phyloP scores from a whole-genome alignment of 2,797 vertebrate genomes.

The Tenualosa thibaudeaui region DNA sequence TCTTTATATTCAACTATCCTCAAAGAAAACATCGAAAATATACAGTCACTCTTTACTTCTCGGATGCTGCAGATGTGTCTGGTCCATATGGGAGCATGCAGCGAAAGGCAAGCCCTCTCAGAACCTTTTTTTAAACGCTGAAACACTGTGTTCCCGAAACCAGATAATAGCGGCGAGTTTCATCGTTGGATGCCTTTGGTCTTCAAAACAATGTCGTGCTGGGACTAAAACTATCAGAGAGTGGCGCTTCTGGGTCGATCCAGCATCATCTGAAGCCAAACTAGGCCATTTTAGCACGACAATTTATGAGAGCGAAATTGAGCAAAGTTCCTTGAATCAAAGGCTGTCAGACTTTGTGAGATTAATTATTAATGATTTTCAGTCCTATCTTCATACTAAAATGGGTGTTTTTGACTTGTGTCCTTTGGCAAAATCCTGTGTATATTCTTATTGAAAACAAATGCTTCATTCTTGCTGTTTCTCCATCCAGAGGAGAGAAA shows the following conservation, averaged over 20 bases:
- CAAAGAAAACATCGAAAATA: not conserved
- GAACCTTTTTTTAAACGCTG: not conserved
- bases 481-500: not conserved
- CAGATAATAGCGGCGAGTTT: not conserved
- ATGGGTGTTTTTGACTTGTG: not conserved
- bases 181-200: not conserved
- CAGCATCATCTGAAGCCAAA: not conserved
- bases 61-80: not conserved
- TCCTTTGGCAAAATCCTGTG: not conserved
- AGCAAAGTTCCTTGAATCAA: not conserved
- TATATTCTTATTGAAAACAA: not conserved
- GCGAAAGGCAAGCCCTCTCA: not conserved
- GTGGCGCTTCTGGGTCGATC: not conserved
- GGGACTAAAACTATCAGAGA: not conserved
- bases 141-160: slow-evolving; percentile 12
- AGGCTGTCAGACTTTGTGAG: not conserved
- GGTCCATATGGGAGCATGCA: not conserved
- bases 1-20: not conserved
- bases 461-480: not conserved
- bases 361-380: not conserved
- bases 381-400: not conserved
- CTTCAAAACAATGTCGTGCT: slow-evolving; percentile 7
- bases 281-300: not conserved
- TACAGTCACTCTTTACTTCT: not conserved
- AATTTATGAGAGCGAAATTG: not conserved